Percentiles rank a stretch among this genome's conserved stretches.
Evolutionary conservation across 1,140 invertebrate genomes (phyloP).

Genomic region (Sycophaga agraensis): DNA sequence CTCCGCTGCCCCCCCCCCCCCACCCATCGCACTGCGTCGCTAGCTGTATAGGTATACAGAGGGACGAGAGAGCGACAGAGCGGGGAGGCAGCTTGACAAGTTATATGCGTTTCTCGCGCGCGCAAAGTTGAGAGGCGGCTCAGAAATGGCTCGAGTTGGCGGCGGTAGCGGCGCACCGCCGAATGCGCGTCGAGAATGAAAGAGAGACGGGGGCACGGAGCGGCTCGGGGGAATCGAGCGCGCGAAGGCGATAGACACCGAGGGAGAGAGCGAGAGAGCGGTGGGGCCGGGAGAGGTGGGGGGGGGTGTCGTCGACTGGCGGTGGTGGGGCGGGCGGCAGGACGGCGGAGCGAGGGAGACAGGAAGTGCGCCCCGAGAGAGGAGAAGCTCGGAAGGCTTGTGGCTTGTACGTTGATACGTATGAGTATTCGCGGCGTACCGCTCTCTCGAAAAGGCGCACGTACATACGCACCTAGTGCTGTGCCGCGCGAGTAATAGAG

Average conservation of each 20-base stretch:
- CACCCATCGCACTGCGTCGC: too few relatives aligned
- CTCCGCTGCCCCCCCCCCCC: too few relatives aligned
- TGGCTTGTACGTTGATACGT: not conserved
- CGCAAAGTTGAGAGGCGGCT: not conserved
- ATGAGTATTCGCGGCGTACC: constrained; percentile 6
- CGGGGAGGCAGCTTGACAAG: not conserved
- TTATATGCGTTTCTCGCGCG: not conserved
- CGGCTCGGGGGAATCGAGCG: not conserved
- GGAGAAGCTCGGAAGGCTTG: not conserved
- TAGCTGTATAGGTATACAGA: not conserved
- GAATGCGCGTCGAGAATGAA: not conserved
- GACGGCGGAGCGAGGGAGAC: not conserved
- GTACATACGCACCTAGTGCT: not conserved
- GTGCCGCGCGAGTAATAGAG: not conserved
- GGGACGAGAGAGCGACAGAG: not conserved
- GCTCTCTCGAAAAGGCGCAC: not conserved
- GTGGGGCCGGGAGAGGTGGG: not conserved
- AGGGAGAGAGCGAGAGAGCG: not conserved
- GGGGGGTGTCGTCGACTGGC: not conserved
- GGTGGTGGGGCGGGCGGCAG: not conserved
- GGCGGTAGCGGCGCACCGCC: not conserved
- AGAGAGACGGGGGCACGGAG: not conserved
- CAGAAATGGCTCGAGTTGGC: not conserved
- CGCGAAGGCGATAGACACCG: not conserved
- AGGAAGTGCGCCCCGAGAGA: not conserved